phyloP scores from a whole-genome alignment of 1,140 invertebrate species.

The Camponotus floridanus region DNA sequence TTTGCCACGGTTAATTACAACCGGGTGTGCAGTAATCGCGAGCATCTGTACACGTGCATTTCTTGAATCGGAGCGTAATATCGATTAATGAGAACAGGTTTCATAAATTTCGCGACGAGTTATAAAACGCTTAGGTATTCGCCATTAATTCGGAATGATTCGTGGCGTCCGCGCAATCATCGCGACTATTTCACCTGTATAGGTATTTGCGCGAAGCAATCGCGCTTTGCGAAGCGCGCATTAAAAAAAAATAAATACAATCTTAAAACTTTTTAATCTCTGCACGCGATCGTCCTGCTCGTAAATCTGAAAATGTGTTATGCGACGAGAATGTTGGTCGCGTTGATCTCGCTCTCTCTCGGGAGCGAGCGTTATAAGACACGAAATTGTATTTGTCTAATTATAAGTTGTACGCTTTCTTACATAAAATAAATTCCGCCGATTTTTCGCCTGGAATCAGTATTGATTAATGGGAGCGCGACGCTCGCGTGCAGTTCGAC shows the following conservation, averaged over 20 bases:
- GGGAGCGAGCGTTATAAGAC: slow-evolving; percentile 32
- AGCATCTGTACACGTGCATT: slow-evolving; percentile 29
- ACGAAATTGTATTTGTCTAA: slow-evolving; percentile 68
- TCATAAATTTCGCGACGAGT: slow-evolving; percentile 72
- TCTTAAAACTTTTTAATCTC: slow-evolving; percentile 52
- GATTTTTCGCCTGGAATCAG: slow-evolving; percentile 31
- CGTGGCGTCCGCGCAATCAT: neutral
- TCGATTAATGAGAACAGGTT: slow-evolving; percentile 76
- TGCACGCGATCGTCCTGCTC: slow-evolving; percentile 36
- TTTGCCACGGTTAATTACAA: slow-evolving; percentile 45
- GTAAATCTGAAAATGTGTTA: slow-evolving; percentile 63
- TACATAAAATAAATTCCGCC: slow-evolving; percentile 24
- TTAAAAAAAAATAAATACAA: slow-evolving; percentile 64
- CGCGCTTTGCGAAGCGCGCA: slow-evolving; percentile 49
- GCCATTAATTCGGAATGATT: slow-evolving; percentile 70
- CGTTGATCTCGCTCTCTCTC: neutral
- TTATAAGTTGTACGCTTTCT: slow-evolving; percentile 56
- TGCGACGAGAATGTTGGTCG: slow-evolving; percentile 35
- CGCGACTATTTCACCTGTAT: neutral
- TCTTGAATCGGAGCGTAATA: slow-evolving; percentile 64
- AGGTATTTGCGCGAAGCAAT: slow-evolving; percentile 54
- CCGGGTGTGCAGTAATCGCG: slow-evolving; percentile 11
- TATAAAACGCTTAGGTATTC: slow-evolving; percentile 56
- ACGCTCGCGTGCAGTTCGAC: slow-evolving; percentile 42
- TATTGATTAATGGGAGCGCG: slow-evolving; percentile 51